phyloP scores from a whole-genome alignment of 2,888 invertebrate species.

The Spilosoma lubricipeda region DNA sequence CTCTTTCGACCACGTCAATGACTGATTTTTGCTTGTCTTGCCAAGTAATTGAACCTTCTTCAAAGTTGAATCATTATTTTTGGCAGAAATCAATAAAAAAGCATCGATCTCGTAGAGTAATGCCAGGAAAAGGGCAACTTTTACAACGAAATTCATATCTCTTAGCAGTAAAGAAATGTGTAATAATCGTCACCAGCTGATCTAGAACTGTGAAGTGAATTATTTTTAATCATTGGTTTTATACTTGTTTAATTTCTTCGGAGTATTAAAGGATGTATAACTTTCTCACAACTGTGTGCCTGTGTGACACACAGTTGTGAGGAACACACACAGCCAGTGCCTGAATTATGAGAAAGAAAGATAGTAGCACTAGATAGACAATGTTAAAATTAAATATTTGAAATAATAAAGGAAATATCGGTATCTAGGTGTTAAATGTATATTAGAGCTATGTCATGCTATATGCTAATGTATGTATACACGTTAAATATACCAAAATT shows the following conservation, averaged over 20 bases:
- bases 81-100: background rate
- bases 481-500: no score
- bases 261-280: background rate
- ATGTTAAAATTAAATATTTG: background rate
- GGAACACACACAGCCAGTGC: no score
- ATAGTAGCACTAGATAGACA: background rate
- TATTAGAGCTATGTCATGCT: background rate
- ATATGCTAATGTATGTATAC: no score
- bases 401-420: background rate
- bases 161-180: background rate
- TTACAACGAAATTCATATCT: background rate
- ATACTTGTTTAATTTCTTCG: constrained; percentile 5
- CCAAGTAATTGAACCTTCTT: background rate
- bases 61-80: background rate
- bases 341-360: background rate
- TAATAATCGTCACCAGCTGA: background rate
- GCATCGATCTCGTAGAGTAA: background rate
- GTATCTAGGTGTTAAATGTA: background rate
- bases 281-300: constrained; percentile 4
- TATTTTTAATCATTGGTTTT: background rate
- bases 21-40: background rate
- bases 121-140: background rate
- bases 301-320: no score
- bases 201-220: background rate
- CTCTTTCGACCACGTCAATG: background rate